Evolutionary conservation across 1,140 invertebrate genomes (phyloP).

Genomic region (Centruroides vittatus): DNA sequence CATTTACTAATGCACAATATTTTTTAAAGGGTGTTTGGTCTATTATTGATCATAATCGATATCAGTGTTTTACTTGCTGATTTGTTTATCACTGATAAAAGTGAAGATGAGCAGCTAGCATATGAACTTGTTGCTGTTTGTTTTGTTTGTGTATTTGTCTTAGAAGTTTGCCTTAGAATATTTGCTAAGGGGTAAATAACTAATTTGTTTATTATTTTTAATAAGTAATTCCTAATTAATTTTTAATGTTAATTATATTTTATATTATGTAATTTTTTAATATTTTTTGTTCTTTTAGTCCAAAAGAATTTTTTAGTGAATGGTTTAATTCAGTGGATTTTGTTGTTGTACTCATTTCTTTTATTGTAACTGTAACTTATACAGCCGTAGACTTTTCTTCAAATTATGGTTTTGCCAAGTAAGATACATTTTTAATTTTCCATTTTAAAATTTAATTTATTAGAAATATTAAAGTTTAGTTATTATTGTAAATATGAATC

Average conservation of each 20-base stretch:
- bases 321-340: slow-evolving; percentile 34
- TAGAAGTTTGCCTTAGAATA: slow-evolving; percentile 30
- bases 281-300: slow-evolving; percentile 18
- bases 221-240: no score
- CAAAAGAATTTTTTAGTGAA: slow-evolving; percentile 26
- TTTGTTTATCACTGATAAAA: slow-evolving; percentile 22
- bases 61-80: slow-evolving; percentile 30
- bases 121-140: slow-evolving; percentile 24
- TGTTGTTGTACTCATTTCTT: slow-evolving; percentile 32
- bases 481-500: no score
- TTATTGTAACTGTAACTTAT: slow-evolving; percentile 32
- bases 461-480: no score
- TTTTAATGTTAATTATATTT: no score
- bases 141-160: slow-evolving; percentile 30
- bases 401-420: slow-evolving; percentile 17
- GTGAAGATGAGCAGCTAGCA: slow-evolving; percentile 7
- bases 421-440: slow-evolving; percentile 5
- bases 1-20: background rate
- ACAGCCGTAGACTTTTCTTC: slow-evolving; percentile 18
- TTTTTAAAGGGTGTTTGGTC: slow-evolving; percentile 13
- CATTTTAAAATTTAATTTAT: no score
- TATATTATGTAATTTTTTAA: background rate
- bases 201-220: no score
- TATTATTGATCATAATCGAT: slow-evolving; percentile 30
- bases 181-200: slow-evolving; percentile 28